Percentiles rank a stretch among this genome's conserved stretches.
These are phyloP conservation scores for Odontothrips loti DNA, from an alignment of 2,888 invertebrate genomes.

Conservation along the genomic window DNA sequence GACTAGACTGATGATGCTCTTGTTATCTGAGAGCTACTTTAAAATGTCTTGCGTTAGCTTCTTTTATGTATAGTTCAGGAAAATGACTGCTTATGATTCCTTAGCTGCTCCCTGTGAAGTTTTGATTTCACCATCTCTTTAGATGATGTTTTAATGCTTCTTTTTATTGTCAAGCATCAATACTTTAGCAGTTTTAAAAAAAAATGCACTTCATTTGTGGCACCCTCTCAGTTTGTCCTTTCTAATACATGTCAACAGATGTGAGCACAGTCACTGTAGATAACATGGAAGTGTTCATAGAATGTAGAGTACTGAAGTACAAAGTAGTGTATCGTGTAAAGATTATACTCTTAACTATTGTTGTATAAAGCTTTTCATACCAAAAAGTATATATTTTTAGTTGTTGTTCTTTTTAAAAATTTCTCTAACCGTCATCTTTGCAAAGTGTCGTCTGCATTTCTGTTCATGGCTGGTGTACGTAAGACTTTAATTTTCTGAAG, in stretches of 20 bases:
- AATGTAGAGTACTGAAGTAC: slow-evolving; percentile 8
- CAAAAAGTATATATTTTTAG: slow-evolving; percentile 24
- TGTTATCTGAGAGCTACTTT: neutral
- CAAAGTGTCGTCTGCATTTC: neutral
- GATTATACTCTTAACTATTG: neutral
- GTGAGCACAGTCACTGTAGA: neutral
- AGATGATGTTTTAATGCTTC: too few relatives aligned
- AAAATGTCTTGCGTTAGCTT: neutral
- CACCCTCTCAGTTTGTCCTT: too few relatives aligned
- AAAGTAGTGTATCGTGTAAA: neutral
- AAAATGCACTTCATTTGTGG: too few relatives aligned
- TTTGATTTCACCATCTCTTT: too few relatives aligned
- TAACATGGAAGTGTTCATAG: neutral
- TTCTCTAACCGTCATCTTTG: neutral
- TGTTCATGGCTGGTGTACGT: neutral
- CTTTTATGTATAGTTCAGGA: too few relatives aligned
- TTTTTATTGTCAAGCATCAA: too few relatives aligned
- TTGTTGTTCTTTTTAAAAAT: neutral
- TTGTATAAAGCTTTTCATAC: slow-evolving; percentile 21
- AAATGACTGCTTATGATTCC: too few relatives aligned
- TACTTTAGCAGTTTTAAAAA: too few relatives aligned
- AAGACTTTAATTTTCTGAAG: neutral
- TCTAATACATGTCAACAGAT: too few relatives aligned
- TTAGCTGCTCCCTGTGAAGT: too few relatives aligned
- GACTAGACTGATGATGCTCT: neutral